Evolutionary conservation across 2,888 invertebrate genomes (phyloP), one percentile per base, ranked within the genome.

Genomic region (Ceriagrion tenellum): DNA sequence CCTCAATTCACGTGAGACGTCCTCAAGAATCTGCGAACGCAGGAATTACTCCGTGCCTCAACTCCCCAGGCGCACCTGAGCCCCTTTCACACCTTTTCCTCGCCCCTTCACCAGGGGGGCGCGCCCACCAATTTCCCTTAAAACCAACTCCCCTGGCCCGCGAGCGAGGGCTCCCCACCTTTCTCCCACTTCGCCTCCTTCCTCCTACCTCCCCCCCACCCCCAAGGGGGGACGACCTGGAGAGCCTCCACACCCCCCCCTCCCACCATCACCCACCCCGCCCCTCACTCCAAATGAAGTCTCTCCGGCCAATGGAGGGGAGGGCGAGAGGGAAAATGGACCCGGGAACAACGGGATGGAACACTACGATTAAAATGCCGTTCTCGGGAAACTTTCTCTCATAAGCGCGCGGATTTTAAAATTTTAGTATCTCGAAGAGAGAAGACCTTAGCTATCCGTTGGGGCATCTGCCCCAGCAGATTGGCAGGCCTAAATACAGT

Each of bases 171-270:
- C 4, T 20, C 88, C 88, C 20, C 88, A 13, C 18, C 47, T 20
- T n/a, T n/a, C 88, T 40, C 81, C 1, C 81, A 12, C 81, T 12
- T 10, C 30, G 18, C 81, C 81, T 81, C 81, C 23, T 81, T 30
- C 88, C n/a, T 16, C 88, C 6, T 12, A 10, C 16, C 88, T 88
- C 88, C 3, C 89, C 30, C 0, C 90, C 55, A 23, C 26, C 23
- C 55, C 56, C 90, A 56, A 90, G 90, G 90, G 55, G 55, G 56
- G n/a, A 90, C 90, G 90, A 56, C 56, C 90, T 40, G n/a, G 18
- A 90, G 56, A 26, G n/a, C 56, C 90, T 40, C 23, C n/a, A 23
- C 35, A 20, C 88, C 40, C 88, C 35, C 88, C 10, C 10, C 81
- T 26, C 81, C 10, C 81, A 16, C 81, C 81, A 30, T 56, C 56